These are phyloP conservation scores for Troides oblongomaculatus DNA, from an alignment of 2,888 invertebrate genomes.

Conservation along the genomic window DNA sequence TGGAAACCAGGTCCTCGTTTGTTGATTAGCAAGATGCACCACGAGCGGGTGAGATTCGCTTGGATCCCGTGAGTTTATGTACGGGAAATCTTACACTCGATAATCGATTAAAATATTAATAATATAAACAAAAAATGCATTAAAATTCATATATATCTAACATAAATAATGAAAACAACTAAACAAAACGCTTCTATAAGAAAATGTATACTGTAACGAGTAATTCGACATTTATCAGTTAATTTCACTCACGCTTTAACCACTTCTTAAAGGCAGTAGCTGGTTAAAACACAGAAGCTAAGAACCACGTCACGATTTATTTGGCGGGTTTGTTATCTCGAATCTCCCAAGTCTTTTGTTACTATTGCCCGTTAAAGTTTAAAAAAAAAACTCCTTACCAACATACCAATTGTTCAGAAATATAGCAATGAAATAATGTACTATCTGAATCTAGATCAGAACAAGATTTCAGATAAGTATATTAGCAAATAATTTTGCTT, in stretches of 20 bases:
- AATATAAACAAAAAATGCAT: too few relatives aligned
- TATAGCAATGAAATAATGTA: background rate
- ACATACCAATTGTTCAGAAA: background rate
- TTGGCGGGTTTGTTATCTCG: slow-evolving; percentile 18
- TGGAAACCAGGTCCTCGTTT: too few relatives aligned
- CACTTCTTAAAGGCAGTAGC: slow-evolving; percentile 22
- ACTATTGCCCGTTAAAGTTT: background rate
- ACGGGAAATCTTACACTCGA: too few relatives aligned
- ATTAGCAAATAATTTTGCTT: too few relatives aligned
- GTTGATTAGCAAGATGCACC: too few relatives aligned
- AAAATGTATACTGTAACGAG: background rate
- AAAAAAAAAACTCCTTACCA: background rate
- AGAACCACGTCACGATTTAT: slow-evolving; percentile 28
- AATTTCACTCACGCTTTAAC: slow-evolving; percentile 21
- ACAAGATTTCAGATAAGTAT: too few relatives aligned
- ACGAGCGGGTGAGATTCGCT: too few relatives aligned
- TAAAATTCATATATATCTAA: background rate
- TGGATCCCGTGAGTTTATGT: too few relatives aligned
- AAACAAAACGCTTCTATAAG: background rate
- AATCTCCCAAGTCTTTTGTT: slow-evolving; percentile 17
- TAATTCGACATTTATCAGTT: slow-evolving; percentile 16
- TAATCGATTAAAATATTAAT: too few relatives aligned
- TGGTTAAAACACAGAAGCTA: slow-evolving; percentile 25
- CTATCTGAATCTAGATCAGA: too few relatives aligned
- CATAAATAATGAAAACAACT: background rate